Percentiles rank a stretch among this genome's conserved stretches.
phyloP scores from a whole-genome alignment of 2,113 vertebrate genomes.

The Oreochromis aureus region DNA sequence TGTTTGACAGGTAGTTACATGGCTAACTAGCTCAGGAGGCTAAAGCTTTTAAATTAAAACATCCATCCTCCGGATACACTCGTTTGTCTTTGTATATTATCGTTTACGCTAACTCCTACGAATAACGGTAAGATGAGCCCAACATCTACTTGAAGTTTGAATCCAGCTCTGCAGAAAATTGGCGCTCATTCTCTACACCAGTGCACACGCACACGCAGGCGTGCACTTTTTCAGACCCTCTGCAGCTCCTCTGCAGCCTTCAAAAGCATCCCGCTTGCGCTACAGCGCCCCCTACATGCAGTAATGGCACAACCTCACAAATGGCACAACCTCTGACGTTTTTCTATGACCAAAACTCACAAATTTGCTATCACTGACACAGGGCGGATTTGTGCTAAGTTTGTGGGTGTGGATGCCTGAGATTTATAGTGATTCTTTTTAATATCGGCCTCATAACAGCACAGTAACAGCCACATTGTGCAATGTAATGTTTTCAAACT shows the following conservation, averaged over 20 bases:
- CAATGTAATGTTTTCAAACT: neutral
- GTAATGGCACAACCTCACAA: neutral
- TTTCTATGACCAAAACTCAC: neutral
- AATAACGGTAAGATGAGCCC: accelerated
- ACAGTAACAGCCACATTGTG: neutral
- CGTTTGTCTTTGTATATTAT: neutral
- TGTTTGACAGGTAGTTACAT: neutral
- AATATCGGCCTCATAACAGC: neutral
- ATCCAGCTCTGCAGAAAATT: neutral
- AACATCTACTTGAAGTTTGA: neutral
- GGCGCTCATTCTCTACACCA: slow-evolving; percentile 29
- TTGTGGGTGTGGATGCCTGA: neutral
- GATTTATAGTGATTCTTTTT: neutral
- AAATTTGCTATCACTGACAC: neutral
- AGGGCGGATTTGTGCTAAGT: neutral
- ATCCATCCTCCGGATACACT: neutral
- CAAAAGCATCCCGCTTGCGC: neutral
- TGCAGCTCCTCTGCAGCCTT: neutral
- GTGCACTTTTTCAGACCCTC: neutral
- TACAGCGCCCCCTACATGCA: slow-evolving; percentile 18
- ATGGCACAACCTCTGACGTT: neutral
- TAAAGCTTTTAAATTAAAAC: neutral
- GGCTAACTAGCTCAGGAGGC: neutral
- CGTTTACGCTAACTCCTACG: accelerated
- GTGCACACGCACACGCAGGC: slow-evolving; percentile 3